A percentile compares a stretch with the other conserved stretches of the same genome.
Evolutionary conservation across 2,113 vertebrate genomes (phyloP).

Genomic region (Marmota flaviventris): DNA sequence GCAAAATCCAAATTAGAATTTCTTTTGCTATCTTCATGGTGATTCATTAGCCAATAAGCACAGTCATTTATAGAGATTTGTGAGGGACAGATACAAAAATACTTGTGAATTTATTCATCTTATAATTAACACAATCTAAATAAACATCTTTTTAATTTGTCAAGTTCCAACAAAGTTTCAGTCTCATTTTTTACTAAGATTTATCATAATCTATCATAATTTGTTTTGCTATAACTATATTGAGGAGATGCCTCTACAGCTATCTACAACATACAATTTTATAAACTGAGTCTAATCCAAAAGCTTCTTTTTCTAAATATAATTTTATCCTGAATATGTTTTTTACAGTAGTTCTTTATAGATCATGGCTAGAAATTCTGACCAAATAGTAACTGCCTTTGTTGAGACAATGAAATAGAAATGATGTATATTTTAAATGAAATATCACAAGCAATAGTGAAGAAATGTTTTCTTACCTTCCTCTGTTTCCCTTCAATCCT

Average conservation of each 20-base stretch:
- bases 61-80: not conserved
- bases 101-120: not conserved
- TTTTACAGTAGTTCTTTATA: not conserved
- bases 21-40: not conserved
- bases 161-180: not conserved
- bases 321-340: not conserved
- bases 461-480: too few species aligned
- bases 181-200: not conserved
- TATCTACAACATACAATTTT: not conserved
- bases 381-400: not conserved
- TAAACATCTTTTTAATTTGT: not conserved
- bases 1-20: not conserved
- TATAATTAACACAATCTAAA: not conserved
- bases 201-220: not conserved
- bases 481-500: too few species aligned
- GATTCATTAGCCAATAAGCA: not conserved
- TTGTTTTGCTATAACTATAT: not conserved
- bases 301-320: not conserved
- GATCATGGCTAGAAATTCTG: not conserved
- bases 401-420: not conserved
- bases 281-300: not conserved
- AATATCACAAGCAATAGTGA: not conserved
- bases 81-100: not conserved
- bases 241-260: not conserved
- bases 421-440: not conserved